Conservation (phyloP, 1,140 invertebrate genomes). For the Papilio xuthus region DNA sequence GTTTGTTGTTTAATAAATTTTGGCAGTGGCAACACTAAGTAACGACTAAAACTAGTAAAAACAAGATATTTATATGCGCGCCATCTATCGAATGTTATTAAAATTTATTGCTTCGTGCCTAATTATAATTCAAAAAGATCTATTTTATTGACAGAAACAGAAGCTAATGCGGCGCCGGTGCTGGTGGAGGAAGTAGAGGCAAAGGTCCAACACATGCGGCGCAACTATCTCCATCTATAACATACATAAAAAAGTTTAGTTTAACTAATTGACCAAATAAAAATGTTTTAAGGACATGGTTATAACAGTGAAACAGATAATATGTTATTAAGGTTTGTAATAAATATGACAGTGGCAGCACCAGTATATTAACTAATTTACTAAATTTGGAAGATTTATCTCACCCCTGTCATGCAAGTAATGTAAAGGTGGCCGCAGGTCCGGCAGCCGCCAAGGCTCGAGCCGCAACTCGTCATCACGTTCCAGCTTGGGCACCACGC, state of each 20-base stretch:
- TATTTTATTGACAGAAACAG: neutral
- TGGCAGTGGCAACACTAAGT: conserved; percentile 11
- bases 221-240: conserved; percentile 71
- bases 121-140: neutral
- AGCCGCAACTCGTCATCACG: conserved; percentile 60
- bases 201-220: conserved; percentile 72
- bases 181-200: conserved; percentile 63
- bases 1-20: neutral
- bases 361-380: no score
- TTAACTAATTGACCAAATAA: neutral
- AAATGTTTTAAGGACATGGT: neutral
- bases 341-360: neutral
- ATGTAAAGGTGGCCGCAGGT: conserved; percentile 65
- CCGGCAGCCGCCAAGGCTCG: conserved; percentile 72
- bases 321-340: neutral
- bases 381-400: neutral
- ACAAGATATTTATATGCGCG: neutral
- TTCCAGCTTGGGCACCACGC: conserved; percentile 70
- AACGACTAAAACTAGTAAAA: conserved; percentile 10
- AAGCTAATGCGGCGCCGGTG: conserved; percentile 68
- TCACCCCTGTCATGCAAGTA: conserved; percentile 69
- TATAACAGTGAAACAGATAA: neutral
- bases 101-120: conserved; percentile 35
- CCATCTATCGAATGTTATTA: conserved; percentile 20
- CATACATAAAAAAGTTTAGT: neutral